Base-by-base conservation (phyloP, 2,888 invertebrate genomes). In the Pristionchus fissidentatus region DNA sequence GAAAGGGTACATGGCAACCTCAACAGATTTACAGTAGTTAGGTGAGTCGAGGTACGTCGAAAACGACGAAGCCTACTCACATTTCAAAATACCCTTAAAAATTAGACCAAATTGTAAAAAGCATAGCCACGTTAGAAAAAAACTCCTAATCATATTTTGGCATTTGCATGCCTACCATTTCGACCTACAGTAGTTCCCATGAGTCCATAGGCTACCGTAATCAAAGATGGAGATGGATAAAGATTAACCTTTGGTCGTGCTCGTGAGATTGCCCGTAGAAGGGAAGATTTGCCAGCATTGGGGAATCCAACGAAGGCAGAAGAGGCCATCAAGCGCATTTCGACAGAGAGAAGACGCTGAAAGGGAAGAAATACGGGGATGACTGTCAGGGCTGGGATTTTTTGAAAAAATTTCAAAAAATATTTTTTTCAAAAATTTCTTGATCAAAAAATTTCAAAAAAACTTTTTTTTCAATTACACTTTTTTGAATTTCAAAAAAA, bases 201-300 rank as follows among this genome's bases (percentile, higher is more conserved):
- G 7, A 10, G 8, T 15, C 41, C n/a, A n/a, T n/a, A n/a, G n/a
- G n/a, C n/a, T 70, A 70, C 70, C 70, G 70, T 70, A 70, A 38
- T 35, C 70, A 60, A n/a, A 15, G 8, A 60, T 29, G 41, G 15
- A 41, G n/a, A 22, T 55, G 55, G 4, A 22, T 55, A 15, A 15
- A 15, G 55, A 13, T 41, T n/a, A n/a, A 83, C 83, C 92, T 96
- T 96, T 0, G 97, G 97, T 60, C 95, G 94, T 0, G 97, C 97
- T 78, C 97, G 93, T 0, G 96, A 95, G 75, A 97, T 94, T 0
- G 97, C 96, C 84, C 96, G 94, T 0, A 97, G 94, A 0, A 97
- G 93, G 0, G 97, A 96, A 3, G 97, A 97, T 93, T 98, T 97
- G 0, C 97, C 97, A 3, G 97, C 97, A 93, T 97, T 97, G 15